A percentile compares a stretch with the other conserved stretches of the same genome.
phyloP scores from a whole-genome alignment of 1,140 invertebrate species.

The Acromyrmex charruanus region DNA sequence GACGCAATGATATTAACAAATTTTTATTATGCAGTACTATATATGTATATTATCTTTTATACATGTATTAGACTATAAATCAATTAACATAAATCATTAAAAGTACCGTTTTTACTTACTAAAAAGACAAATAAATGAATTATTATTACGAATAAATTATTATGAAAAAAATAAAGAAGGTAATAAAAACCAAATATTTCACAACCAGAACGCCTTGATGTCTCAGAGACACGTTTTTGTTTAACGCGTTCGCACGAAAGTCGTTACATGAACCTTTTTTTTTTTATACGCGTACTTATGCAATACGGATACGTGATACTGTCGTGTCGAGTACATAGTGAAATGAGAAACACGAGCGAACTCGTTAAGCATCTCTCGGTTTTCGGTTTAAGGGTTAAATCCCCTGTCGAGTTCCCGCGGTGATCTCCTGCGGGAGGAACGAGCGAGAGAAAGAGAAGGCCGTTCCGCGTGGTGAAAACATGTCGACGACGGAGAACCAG shows the following conservation, averaged over 20 bases:
- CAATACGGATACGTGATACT: neutral
- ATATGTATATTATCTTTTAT: neutral
- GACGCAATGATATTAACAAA: neutral
- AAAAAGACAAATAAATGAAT: too few relatives aligned
- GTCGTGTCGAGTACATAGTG: neutral
- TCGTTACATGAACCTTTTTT: neutral
- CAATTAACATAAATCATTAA: neutral
- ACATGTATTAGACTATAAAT: neutral
- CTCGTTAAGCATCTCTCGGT: constrained; percentile 12
- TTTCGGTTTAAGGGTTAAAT: constrained; percentile 37
- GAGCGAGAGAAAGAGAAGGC: constrained; percentile 15
- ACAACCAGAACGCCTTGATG: neutral
- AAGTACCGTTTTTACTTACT: too few relatives aligned
- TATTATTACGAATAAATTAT: too few relatives aligned
- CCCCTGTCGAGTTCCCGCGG: neutral
- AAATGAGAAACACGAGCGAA: neutral
- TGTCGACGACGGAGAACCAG: constrained; percentile 83
- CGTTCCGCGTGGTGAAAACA: constrained; percentile 39
- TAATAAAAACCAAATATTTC: too few relatives aligned
- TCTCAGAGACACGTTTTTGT: neutral
- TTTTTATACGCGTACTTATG: neutral
- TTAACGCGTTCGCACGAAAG: neutral
- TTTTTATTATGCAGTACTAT: neutral
- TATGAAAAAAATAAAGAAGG: too few relatives aligned
- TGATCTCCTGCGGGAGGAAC: neutral